These are phyloP conservation scores for Sula dactylatra DNA, from an alignment of 2,113 vertebrate species.

Conservation along the genomic window DNA sequence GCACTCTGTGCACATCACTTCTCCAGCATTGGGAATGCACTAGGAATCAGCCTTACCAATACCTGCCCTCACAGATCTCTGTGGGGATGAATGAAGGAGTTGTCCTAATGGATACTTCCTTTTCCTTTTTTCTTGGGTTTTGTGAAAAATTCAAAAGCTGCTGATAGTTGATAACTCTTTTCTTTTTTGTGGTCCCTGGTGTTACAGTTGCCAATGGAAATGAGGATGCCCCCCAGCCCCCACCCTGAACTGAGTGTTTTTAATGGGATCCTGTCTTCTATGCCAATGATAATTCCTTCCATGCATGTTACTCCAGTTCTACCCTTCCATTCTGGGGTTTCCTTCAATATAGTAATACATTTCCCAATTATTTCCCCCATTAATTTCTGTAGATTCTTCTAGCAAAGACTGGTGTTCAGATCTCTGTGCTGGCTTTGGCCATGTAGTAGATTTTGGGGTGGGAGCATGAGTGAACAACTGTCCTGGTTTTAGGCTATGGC, in stretches of 20 bases:
- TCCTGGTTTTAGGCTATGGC: background rate
- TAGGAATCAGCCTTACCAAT: background rate
- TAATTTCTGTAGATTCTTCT: background rate
- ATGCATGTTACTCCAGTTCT: background rate
- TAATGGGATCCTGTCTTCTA: background rate
- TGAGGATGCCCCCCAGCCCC: rapidly evolving
- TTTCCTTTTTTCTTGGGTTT: background rate
- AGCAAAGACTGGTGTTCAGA: background rate
- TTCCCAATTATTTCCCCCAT: background rate
- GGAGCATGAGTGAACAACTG: background rate
- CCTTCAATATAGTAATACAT: background rate
- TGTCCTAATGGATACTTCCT: background rate
- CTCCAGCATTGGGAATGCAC: background rate
- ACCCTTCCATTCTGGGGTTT: background rate
- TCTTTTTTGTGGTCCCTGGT: background rate
- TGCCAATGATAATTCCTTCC: background rate
- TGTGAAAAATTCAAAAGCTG: background rate
- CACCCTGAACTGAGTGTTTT: background rate
- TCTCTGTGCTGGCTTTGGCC: background rate
- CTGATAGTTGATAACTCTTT: background rate
- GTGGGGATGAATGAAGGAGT: background rate
- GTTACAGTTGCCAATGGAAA: background rate
- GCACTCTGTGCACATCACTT: background rate
- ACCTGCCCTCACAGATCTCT: background rate
- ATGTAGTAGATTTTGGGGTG: background rate